Evolutionary conservation across 1,140 invertebrate species (phyloP).

Genomic region (Heterodera carotae): DNA sequence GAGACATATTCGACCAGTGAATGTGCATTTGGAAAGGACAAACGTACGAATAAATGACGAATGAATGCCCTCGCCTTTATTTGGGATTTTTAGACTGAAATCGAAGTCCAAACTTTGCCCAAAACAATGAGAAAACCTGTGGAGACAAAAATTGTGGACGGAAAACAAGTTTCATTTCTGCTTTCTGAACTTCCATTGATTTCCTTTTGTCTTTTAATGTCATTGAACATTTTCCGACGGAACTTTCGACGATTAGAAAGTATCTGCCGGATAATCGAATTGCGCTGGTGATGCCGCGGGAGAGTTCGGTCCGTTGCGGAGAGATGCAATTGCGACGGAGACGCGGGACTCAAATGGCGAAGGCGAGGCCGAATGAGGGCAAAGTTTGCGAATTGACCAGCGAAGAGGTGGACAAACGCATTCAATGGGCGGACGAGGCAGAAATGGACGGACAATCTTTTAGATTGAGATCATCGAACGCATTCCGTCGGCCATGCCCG

Average conservation of each 20-base stretch:
- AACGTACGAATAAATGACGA: slow-evolving; percentile 17
- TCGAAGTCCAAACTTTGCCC: slow-evolving; percentile 39
- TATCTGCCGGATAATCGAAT: slow-evolving; percentile 33
- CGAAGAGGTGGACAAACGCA: slow-evolving; percentile 15
- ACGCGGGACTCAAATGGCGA: slow-evolving; percentile 19
- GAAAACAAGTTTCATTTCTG: slow-evolving; percentile 39
- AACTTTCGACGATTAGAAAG: slow-evolving; percentile 26
- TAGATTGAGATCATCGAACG: slow-evolving; percentile 37
- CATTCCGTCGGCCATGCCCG: slow-evolving; percentile 34
- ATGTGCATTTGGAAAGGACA: slow-evolving; percentile 29
- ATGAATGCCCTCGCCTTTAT: background rate
- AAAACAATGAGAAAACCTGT: slow-evolving; percentile 18
- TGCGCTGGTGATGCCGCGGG: slow-evolving; percentile 33
- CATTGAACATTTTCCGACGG: slow-evolving; percentile 29
- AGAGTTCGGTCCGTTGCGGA: slow-evolving; percentile 34
- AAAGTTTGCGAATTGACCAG: background rate
- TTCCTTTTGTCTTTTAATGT: slow-evolving; percentile 5
- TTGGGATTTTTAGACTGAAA: slow-evolving; percentile 14
- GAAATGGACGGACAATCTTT: background rate
- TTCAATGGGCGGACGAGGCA: slow-evolving; percentile 1
- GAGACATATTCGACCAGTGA: slow-evolving; percentile 33
- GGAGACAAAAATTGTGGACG: slow-evolving; percentile 33
- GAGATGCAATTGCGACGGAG: slow-evolving; percentile 38
- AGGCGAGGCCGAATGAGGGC: slow-evolving; percentile 5
- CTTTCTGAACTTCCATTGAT: slow-evolving; percentile 2